Evolutionary conservation across 1,140 invertebrate species (phyloP), one percentile per base, ranked within the genome.

Genomic region (Mycetomoellerius zeteki): DNA sequence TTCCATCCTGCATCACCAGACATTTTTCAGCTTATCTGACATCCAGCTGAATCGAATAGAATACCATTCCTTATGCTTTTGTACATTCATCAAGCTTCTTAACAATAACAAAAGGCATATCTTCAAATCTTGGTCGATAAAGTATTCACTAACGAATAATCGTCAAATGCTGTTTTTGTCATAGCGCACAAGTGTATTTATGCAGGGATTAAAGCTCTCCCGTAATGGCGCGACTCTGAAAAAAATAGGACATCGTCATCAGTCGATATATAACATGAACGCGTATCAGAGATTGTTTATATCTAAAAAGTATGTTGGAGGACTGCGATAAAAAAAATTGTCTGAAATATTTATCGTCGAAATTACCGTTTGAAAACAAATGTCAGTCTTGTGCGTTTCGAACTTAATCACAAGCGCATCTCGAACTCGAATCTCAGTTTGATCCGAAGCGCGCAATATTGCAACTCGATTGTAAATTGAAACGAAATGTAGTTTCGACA

Each of bases 1-100:
- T 96, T 96, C 96, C 96, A 96, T 89, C 96, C 96, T 90, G 95
- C 95, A 90, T 95, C 94, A 91, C 94, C 95, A 89, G 95, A 95
- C 95, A 95, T 95, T 93, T 95, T 95, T 95, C 77, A 85, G 86
- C 90, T 94, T 93, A 93, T 94, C 91, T 94, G 89, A 93, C 92
- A 93, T 93, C 86, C 90, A 93, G 88, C 64, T 86, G 75, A 54
- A 75, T 86, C 73, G 27, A 92, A 88, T 71, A 88, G 86, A 89
- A 86, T 90, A 92, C 77, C 91, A 92, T 92, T 88, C 92, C 91
- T 93, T 90, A 82, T 80, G 77, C 64, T 88, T 92, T 92, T 75
- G 56, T 73, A 82, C 30, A 62, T 10, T 88, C 80, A 69, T 89
- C 69, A 54, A 87, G 65, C 89, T 10, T 60, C 27, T 77, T 88